Base-by-base conservation (phyloP, 2,888 invertebrate species). In the Parnassius glacialis region DNA sequence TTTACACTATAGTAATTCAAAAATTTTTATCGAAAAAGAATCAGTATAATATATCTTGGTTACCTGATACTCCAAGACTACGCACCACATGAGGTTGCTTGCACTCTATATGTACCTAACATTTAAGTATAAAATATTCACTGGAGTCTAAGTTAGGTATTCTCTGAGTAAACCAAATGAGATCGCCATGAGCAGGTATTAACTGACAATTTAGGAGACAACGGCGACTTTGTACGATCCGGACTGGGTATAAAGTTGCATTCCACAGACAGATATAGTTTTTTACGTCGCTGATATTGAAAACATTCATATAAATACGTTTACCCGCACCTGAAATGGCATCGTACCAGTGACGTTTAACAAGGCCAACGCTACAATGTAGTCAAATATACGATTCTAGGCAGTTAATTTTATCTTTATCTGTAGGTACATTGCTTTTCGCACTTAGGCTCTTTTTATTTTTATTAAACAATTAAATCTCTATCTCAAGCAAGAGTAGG, bases 151-250 rank as follows among this genome's bases (percentile, higher is more conserved):
- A 20, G 56, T 52, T 61, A 59, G 42, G 52, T 62, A 63, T 57
- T 54, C 52, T 43, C 16, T 12, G 55, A 59, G 59, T 20, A 53
- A 59, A 66, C 59, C 25, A 25, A 64, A 63, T 63, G 41, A 34
- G 43, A 52, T 57, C 25, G 42, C 48, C 59, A 60, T 57, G 57
- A 57, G 50, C 62, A 62, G 53, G 53, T 54, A 62, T 62, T 57
- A 62, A 13, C 9, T 73, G 70, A 76, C 78, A 74, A 81, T 85
- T 85, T 85, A 86, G 73, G 82, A 79, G 84, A 83, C 85, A 83
- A 68, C 70, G 54, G 67, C 60, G 67, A 80, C 77, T 74, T 74
- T 79, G 78, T 79, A 13, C 68, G 62, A 68, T 67, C 67, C 64
- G 65, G 63, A 59, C 56, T 42, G 11, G 16, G 13, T 55, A 58